Evolutionary conservation across 2,113 vertebrate genomes (phyloP).

Genomic region (Oryzias celebensis): DNA sequence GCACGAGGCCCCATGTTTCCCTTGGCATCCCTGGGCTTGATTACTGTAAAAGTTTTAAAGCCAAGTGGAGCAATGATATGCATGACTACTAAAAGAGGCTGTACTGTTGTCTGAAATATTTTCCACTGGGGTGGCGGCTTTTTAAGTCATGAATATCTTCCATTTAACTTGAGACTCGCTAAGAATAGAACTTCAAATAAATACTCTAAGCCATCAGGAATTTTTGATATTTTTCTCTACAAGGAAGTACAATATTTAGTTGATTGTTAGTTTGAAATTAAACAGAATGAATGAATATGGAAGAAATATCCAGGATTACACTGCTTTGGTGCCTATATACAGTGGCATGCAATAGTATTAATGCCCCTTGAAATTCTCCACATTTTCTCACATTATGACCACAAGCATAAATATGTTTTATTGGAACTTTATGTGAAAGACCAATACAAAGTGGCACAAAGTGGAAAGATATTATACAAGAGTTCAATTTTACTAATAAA

Average conservation of each 20-base stretch:
- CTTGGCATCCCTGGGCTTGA: conserved; percentile 37
- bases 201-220: conserved; percentile 18
- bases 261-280: conserved; percentile 38
- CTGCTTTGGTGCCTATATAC: no score
- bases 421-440: no score
- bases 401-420: no score
- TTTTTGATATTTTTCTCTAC: conserved; percentile 30
- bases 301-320: not conserved
- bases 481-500: no score
- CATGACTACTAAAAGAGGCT: conserved; percentile 51
- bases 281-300: conserved; percentile 31
- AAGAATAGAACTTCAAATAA: conserved; percentile 62
- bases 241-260: conserved; percentile 14
- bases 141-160: conserved; percentile 58
- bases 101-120: conserved; percentile 41
- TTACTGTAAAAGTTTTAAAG: conserved; percentile 33
- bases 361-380: no score
- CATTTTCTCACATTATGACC: no score
- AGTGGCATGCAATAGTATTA: no score
- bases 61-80: conserved; percentile 64
- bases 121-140: conserved; percentile 55
- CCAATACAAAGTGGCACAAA: no score
- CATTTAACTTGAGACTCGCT: conserved; percentile 47
- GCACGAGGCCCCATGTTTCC: conserved; percentile 63
- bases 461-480: no score